Base-by-base conservation (phyloP, 2,113 vertebrate species). In the Oncorhynchus mykiss region DNA sequence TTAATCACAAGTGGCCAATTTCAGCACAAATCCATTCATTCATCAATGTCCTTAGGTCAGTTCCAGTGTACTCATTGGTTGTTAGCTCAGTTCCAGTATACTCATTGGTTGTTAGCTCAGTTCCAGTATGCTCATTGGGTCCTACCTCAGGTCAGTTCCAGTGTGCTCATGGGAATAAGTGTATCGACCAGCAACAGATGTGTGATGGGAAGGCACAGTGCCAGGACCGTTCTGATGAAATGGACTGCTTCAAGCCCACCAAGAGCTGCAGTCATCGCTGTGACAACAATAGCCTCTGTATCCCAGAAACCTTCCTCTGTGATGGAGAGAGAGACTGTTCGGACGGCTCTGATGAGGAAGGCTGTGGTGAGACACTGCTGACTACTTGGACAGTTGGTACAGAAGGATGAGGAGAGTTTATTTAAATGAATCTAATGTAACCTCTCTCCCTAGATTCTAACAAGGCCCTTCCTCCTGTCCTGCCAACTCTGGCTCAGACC, bases 121-220 rank as follows among this genome's bases (percentile, higher is more conserved):
- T 51, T 16, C 14, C 49, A 20, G 27, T 22, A 1, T 8, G 22
- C 31, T 34, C 49, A 9, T 11, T 76, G 5, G 22, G 1, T 60
- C 13, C 45, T 31, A n/a, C 11, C 25, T 22, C 76, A 90, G 93
- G 75, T 48, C 87, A 93, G 66, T 98, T 98, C 83, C 93, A 82
- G 62, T 98, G 96, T 12, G 65, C 71, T 0, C 93, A 92, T 0
- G 91, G 93, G 24, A 92, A 81, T 0, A 62, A 14, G 74, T 98
- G 96, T 5, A 57, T 97, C 0, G 13, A 87, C 1, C 81, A 83
- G 0, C 78, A 66, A 0, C 85, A 91, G 67, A 95, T 64, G 64
- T 97, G 97, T 0, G 95, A 98, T 0, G 96, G 96, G 0, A 88
- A 85, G 4, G 71, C 71, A 0, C 95, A 98, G 48, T 99, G 96